Evolutionary conservation across 2,797 vertebrate species (phyloP), one percentile per base, ranked within the genome.

Genomic region (Diplodus sargus): DNA sequence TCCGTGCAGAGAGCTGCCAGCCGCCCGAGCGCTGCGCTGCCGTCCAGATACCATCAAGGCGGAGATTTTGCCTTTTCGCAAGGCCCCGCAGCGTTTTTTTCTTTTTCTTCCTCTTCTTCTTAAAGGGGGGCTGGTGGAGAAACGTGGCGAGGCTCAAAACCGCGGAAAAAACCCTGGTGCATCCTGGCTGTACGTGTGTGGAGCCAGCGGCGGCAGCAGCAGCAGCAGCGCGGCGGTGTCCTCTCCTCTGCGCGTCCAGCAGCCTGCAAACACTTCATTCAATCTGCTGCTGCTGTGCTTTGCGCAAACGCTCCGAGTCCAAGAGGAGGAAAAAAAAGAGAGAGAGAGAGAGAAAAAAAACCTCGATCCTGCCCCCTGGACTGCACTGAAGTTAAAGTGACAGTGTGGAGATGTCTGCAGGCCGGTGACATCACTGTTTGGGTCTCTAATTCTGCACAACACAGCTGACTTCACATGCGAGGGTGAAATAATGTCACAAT

Each of bases 311-410:
- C 69, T 84, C 52, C 60, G 60, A 75, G 74, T 70, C 84, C 78
- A 43, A 12, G 74, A 71, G 69, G 15, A 79, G 61, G 42, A 8
- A 4, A 8, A 25, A 14, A 25, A 67, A 15, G 15, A 22, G 16
- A 22, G 3, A 79, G 16, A 16, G 30, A 17, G 49, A 49, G 72
- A 58, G 57, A 6, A 51, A 8, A 18, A 7, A 56, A 5, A 28
- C 9, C 61, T 25, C 74, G 76, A 66, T 74, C 89, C 90, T 88
- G 91, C 69, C 93, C 90, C 91, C 90, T 86, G 89, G 76, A 91
- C 79, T 49, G 87, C 84, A 66, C 70, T 72, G 66, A 63, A 87
- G 88, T 95, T 95, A 94, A 96, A 95, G 94, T 16, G 92, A 91
- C 91, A 93, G 89, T 74, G 28, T 84, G 82, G 81, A 85, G 67